phyloP scores from a whole-genome alignment of 2,113 vertebrate species.

The Mustela nigripes region DNA sequence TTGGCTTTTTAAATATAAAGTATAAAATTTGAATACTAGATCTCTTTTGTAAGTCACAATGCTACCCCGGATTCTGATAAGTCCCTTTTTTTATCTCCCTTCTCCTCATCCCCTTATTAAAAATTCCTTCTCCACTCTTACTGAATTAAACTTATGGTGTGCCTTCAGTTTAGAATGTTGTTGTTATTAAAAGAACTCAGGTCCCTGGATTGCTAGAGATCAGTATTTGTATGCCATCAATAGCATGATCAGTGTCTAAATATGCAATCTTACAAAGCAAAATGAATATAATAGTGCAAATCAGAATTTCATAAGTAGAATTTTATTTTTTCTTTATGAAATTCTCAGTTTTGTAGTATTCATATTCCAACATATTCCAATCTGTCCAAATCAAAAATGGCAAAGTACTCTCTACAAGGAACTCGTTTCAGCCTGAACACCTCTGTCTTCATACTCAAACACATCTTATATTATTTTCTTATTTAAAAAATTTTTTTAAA shows the following conservation, averaged over 20 bases:
- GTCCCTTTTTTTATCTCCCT: neutral
- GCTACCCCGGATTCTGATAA: neutral
- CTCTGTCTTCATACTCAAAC: neutral
- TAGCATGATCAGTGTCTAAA: neutral
- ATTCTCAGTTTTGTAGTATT: neutral
- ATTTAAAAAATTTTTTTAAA: neutral
- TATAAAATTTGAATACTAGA: neutral
- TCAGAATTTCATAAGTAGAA: constrained; percentile 10
- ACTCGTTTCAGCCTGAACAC: neutral
- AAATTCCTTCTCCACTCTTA: neutral
- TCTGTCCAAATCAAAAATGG: neutral
- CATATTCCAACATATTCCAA: neutral
- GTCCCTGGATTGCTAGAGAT: neutral
- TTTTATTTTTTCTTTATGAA: neutral
- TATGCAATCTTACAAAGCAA: neutral
- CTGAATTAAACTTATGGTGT: neutral
- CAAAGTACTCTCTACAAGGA: neutral
- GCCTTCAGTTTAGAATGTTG: neutral
- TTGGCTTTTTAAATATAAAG: neutral
- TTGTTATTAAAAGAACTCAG: constrained; percentile 10
- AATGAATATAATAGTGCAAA: neutral
- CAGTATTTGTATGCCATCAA: neutral
- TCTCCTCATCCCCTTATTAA: neutral
- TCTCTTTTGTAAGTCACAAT: neutral
- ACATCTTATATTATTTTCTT: neutral